Conservation (phyloP, 2,888 invertebrate genomes). For the Ctenicera cuprea region DNA sequence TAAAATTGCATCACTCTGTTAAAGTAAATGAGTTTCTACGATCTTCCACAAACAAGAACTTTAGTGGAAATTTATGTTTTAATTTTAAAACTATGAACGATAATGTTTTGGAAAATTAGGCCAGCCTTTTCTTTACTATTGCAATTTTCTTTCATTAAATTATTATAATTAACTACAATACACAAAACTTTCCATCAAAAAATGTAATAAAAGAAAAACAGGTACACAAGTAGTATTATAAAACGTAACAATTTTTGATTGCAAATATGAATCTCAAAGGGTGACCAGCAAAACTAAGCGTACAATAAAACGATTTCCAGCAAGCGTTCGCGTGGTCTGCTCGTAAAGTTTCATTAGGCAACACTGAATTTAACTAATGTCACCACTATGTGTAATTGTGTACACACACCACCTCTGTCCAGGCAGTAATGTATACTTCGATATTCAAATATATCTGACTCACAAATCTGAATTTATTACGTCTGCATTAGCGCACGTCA, state of each 20-base stretch:
- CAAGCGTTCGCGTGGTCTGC: conserved; percentile 53
- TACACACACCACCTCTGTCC: conserved; percentile 66
- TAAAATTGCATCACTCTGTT: too few species aligned
- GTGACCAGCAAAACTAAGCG: conserved; percentile 20
- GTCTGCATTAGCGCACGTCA: conserved; percentile 69
- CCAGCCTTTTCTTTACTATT: too few species aligned
- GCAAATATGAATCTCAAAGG: not conserved
- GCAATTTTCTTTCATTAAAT: too few species aligned
- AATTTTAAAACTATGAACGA: too few species aligned
- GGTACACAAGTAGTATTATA: too few species aligned
- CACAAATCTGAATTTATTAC: conserved; percentile 72
- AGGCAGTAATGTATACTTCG: conserved; percentile 66
- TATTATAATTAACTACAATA: too few species aligned
- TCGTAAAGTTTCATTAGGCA: conserved; percentile 72
- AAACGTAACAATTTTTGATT: not conserved
- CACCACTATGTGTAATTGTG: conserved; percentile 72
- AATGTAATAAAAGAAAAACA: too few species aligned
- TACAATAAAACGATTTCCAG: conserved; percentile 48
- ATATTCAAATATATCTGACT: conserved; percentile 71
- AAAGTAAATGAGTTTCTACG: too few species aligned
- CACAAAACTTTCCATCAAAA: too few species aligned
- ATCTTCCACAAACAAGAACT: too few species aligned
- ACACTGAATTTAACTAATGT: conserved; percentile 72
- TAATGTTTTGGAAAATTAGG: too few species aligned
- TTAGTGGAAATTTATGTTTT: too few species aligned